phyloP scores from a whole-genome alignment of 2,888 invertebrate species.

The Philonicus albiceps region DNA sequence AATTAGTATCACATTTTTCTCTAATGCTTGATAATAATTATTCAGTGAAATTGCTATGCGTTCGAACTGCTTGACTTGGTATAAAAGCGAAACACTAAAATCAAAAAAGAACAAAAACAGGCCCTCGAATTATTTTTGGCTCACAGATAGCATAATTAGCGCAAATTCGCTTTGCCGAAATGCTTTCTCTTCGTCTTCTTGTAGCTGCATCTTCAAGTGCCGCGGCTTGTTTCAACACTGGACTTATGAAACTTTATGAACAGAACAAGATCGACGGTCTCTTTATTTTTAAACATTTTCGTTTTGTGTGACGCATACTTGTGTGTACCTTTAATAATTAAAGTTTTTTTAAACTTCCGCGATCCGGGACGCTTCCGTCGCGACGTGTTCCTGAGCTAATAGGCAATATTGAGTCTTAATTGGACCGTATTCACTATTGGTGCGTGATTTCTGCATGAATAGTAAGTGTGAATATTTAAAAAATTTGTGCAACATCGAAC shows the following conservation, averaged over 20 bases:
- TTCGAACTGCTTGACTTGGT: not conserved
- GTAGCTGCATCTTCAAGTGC: not conserved
- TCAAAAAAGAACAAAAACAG: not conserved
- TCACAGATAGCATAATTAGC: constrained; percentile 31
- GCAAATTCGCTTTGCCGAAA: constrained; percentile 17
- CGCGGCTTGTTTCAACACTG: not conserved
- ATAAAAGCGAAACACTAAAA: not conserved
- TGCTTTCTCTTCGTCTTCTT: not conserved
- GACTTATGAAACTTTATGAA: not conserved
- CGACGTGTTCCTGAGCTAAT: not conserved
- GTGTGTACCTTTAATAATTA: not conserved
- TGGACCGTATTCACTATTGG: not conserved
- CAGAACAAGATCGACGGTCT: not conserved
- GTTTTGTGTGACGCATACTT: not conserved
- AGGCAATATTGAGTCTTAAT: not conserved
- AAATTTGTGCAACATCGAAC: not conserved
- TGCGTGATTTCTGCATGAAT: not conserved
- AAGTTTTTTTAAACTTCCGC: not conserved
- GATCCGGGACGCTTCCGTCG: not conserved
- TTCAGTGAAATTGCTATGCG: not conserved
- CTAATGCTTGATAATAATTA: not conserved
- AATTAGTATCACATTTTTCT: not conserved
- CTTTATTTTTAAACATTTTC: constrained; percentile 29
- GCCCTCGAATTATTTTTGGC: constrained; percentile 42
- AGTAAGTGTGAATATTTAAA: not conserved